Base-by-base conservation (phyloP, 1,140 invertebrate genomes). In the Drosophila bocqueti region DNA sequence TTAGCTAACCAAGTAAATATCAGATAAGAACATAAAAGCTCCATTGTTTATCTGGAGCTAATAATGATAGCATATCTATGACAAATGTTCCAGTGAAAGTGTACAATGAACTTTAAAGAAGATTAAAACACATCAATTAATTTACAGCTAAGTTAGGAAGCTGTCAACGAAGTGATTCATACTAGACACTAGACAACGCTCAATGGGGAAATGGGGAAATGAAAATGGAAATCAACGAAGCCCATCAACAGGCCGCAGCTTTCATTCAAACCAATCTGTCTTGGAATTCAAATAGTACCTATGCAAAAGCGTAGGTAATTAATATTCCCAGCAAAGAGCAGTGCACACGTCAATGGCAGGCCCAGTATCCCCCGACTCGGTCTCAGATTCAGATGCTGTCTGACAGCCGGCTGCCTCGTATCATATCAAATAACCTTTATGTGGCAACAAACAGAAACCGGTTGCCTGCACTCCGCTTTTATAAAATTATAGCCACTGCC, bases 341-440 rank as follows among this genome's bases (percentile, higher is more conserved):
- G 21, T 18, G 69, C 69, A 72, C 54, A 74, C 71, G 71, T 74
- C 71, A 73, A 73, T 73, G 67, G 52, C 69, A 73, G 54, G n/a
- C 68, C 38, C 69, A 74, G 71, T 73, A 61, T 74, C 54, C 52
- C 26, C 16, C 10, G 38, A 21, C 15, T 15, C 54, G 10, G 43
- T 26, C 34, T 42, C 60, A 24, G 62, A 46, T 67, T 67, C 21
- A 63, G 46, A 79, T 49, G 49, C 46, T 46, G 58, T 58, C 65
- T 46, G 59, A 29, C 59, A 46, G 58, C 34, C 54, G 7, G 43
- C 66, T 60, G 54, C 43, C 59, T 73, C 66, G 72, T 84, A 89
- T 89, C 73, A 81, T 89, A 87, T 87, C 78, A 81, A 90, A 64
- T 87, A 87, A 84, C 85, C 84, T 89, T 87, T 84, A 80, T 83